Conservation (phyloP, 2,888 invertebrate species). For the Tineola bisselliella region DNA sequence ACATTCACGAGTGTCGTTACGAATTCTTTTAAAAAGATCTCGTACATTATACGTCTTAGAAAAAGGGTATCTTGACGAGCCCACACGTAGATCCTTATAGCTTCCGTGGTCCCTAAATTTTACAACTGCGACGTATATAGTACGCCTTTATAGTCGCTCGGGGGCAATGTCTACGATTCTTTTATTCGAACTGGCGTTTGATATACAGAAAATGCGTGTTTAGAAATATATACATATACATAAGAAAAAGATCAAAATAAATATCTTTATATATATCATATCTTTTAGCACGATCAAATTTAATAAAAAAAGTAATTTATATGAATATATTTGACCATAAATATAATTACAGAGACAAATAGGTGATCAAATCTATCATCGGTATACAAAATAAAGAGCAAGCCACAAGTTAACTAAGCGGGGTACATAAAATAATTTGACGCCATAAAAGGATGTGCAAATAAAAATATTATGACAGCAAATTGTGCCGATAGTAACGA, state of each 20-base stretch:
- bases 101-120: slow-evolving; percentile 13
- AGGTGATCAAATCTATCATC: too few species aligned
- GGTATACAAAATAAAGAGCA: too few species aligned
- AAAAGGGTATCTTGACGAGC: slow-evolving; percentile 1
- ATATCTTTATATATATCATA: too few species aligned
- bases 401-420: background rate
- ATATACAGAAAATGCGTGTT: background rate
- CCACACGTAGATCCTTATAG: slow-evolving; percentile 9
- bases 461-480: background rate
- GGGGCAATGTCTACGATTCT: background rate
- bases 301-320: too few species aligned
- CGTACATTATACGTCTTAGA: background rate
- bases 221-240: background rate
- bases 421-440: background rate
- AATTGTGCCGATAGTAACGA: slow-evolving; percentile 4
- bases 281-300: too few species aligned
- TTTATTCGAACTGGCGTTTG: background rate
- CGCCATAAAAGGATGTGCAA: slow-evolving; percentile 1
- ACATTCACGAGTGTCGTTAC: background rate
- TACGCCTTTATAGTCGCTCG: background rate
- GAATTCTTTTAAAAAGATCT: background rate
- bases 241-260: too few species aligned
- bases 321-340: too few species aligned
- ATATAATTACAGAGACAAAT: too few species aligned
- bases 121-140: slow-evolving; percentile 5